Conservation (phyloP, 2,888 invertebrate genomes). For the Osmoderma eremita region DNA sequence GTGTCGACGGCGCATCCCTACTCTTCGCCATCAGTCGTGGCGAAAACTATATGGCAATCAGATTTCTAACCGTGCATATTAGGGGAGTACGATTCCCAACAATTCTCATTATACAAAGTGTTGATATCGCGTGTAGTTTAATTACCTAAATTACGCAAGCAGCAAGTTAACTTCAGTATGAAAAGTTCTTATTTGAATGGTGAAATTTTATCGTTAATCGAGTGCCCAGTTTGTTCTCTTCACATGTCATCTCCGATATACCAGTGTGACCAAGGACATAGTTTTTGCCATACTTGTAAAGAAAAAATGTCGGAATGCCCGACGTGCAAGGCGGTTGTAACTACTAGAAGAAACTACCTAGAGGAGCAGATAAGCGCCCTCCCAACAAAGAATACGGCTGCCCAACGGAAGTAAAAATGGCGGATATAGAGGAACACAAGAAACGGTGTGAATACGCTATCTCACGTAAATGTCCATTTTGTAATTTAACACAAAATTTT, state of each 20-base stretch:
- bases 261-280: slow-evolving; percentile 58
- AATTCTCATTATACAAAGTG: no score
- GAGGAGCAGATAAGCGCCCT: slow-evolving; percentile 54
- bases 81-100: no score
- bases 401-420: not conserved
- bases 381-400: not conserved
- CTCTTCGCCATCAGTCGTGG: no score
- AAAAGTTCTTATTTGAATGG: no score
- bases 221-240: slow-evolving; percentile 59
- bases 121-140: no score
- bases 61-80: no score
- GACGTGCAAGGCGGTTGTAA: slow-evolving; percentile 51
- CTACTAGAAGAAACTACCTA: slow-evolving; percentile 55
- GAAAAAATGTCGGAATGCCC: slow-evolving; percentile 53
- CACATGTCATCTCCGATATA: slow-evolving; percentile 58
- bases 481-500: no score
- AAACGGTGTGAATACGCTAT: not conserved
- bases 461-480: no score
- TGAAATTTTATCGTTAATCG: slow-evolving; percentile 49
- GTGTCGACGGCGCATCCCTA: no score
- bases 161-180: no score
- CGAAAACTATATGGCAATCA: no score
- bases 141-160: no score
- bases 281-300: slow-evolving; percentile 56
- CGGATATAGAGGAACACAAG: not conserved